Base-by-base conservation (phyloP, 2,888 invertebrate species). In the Pollenia labialis region DNA sequence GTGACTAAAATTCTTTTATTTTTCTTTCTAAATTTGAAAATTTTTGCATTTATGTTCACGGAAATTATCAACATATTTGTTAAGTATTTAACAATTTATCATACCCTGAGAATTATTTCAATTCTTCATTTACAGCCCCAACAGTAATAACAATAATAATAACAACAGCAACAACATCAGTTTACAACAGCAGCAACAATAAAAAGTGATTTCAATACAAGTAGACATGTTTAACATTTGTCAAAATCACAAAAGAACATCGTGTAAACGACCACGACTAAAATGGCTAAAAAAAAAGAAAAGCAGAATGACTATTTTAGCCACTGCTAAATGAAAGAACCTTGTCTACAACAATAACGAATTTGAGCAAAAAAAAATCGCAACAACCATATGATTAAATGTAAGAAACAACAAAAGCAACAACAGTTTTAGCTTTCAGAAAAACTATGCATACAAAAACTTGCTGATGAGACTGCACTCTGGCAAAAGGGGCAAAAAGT, bases 241-340 rank as follows among this genome's bases (percentile, higher is more conserved):
- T 87, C 87, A 87, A 84, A 87, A 87, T 87, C 87, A 87, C 81
- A 87, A 87, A 87, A 87, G 87, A 87, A 87, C 87, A 87, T 87
- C 83, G 87, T 87, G 87, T 87, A 87, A 87, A 84, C 87, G 83
- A 87, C 87, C 84, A 84, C 84, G 84, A 84, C 84, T 79, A 50
- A 72, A 84, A 84, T 72, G 48, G 64, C 18, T 48, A 23, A 42
- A 44, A 50, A 60, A 48, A 62, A n/a, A 32, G 18, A 42, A 54
- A n/a, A n/a, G n/a, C 69, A 42, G 68, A 81, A 81, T 85, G 66
- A 85, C 85, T 83, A 83, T 80, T 82, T 82, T 75, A 82, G 82
- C 75, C 79, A 86, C 58, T 69, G 75, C 75, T 68, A 81, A 82
- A 66, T 71, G 56, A 48, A 75, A 74, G 16, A 69, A 62, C 69